Evolutionary conservation across 2,113 vertebrate species (phyloP), one percentile per base, ranked within the genome.

Genomic region (Muscicapa adusta): DNA sequence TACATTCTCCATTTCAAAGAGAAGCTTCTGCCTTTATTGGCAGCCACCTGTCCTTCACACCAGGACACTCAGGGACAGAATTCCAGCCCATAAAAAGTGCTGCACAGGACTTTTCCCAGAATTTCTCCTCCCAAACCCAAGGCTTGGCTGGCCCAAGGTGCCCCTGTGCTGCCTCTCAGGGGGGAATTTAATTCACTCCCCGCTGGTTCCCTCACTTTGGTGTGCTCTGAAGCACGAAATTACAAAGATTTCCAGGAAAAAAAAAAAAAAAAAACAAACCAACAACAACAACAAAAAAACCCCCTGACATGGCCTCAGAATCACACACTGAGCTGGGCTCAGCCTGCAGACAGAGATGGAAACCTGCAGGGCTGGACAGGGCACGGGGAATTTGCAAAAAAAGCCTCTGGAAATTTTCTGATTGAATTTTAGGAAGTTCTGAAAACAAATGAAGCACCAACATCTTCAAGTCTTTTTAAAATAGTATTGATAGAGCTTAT

Each of bases 151-250:
- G 34, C 60, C 45, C 0, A 0, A 12, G 92, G 74, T 0, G 29
- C 87, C 93, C 36, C 92, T 38, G 45, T 11, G 79, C 95, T 76
- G 75, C 95, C 79, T 92, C 96, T 95, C 94, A 89, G 89, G 96
- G 96, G 97, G 94, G 96, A 96, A 96, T 96, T 97, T 94, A 78
- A 97, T 96, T 94, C 95, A 95, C 96, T 97, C 93, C 97, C 96
- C 1, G 73, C 85, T 94, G 93, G 91, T 77, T 94, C 90, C 84
- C 96, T 96, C 95, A 96, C 97, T 97, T 96, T 97, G 96, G 81
- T 96, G 97, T 96, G 96, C 96, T 97, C 94, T 97, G 92, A 96
- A 98, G 96, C 98, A 98, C 88, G 96, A 97, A 98, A 97, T 97
- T 97, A 96, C 94, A 96, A 96, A 96, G 96, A 97, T 95, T 97